Conservation (phyloP, 2,888 invertebrate species). For the Nebria brevicollis region DNA sequence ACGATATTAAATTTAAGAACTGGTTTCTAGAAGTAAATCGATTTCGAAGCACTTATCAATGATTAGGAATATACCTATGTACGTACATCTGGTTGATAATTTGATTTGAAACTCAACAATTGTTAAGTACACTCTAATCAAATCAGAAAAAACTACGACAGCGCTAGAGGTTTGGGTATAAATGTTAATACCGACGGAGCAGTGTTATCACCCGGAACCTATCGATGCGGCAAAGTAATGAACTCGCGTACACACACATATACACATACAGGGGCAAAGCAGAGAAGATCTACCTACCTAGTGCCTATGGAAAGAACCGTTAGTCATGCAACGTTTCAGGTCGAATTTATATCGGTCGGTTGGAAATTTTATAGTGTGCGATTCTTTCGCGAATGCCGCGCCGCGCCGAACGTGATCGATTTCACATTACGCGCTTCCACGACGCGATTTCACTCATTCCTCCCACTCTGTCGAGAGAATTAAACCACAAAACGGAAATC, state of each 20-base stretch:
- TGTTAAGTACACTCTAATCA: constrained; percentile 17
- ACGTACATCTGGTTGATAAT: neutral
- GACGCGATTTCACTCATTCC: constrained; percentile 4
- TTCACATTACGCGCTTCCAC: constrained; percentile 37
- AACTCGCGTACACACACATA: constrained; percentile 6
- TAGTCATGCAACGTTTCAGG: constrained; percentile 46
- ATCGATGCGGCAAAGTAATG: constrained; percentile 40
- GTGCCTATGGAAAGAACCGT: constrained; percentile 27
- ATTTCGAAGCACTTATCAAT: too few relatives aligned
- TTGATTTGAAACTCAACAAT: constrained; percentile 3
- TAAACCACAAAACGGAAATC: constrained; percentile 30
- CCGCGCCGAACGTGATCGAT: constrained; percentile 28
- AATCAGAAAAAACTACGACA: neutral
- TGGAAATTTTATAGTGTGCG: constrained; percentile 41
- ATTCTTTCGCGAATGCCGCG: constrained; percentile 36
- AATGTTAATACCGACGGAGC: constrained; percentile 7
- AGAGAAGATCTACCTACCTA: constrained; percentile 12
- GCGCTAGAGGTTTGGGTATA: neutral
- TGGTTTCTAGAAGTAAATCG: too few relatives aligned
- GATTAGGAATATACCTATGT: too few relatives aligned
- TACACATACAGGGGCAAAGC: neutral
- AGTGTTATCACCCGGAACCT: constrained; percentile 23
- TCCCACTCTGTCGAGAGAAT: neutral
- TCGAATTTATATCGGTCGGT: constrained; percentile 38
- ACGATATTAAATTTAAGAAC: too few relatives aligned